Percentiles rank a stretch among this genome's conserved stretches.
phyloP scores from a whole-genome alignment of 2,113 vertebrate species.

The Sinocyclocheilus rhinocerous region DNA sequence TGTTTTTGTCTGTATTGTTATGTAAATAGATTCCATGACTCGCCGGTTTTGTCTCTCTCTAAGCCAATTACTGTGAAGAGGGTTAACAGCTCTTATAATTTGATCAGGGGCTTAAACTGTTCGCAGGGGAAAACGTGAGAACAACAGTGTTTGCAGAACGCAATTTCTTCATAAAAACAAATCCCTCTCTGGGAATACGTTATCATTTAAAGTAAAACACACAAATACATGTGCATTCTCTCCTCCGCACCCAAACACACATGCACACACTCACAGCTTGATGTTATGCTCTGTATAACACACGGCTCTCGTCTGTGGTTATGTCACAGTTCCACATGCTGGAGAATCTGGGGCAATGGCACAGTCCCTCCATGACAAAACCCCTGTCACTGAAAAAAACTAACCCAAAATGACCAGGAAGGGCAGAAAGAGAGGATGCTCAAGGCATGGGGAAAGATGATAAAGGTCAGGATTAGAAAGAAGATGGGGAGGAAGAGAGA shows the following conservation, averaged over 20 bases:
- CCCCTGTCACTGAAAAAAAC: slow-evolving; percentile 16
- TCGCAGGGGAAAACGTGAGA: background rate
- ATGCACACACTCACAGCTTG: background rate
- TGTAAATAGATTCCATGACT: slow-evolving; percentile 73
- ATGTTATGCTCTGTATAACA: background rate
- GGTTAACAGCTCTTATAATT: slow-evolving; percentile 71
- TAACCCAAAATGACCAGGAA: slow-evolving; percentile 25
- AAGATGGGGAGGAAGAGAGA: slow-evolving; percentile 1
- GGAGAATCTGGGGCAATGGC: slow-evolving; percentile 70
- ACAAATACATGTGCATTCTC: background rate
- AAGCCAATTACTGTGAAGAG: slow-evolving; percentile 71
- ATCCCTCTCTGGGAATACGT: background rate
- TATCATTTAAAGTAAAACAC: background rate
- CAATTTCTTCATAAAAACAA: background rate
- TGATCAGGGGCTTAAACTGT: slow-evolving; percentile 21
- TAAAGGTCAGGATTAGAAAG: background rate
- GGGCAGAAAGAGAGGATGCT: slow-evolving; percentile 13
- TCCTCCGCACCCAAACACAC: background rate
- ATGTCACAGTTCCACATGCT: slow-evolving; percentile 70
- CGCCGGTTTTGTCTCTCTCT: slow-evolving; percentile 62
- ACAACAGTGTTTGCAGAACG: background rate
- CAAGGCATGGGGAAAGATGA: background rate
- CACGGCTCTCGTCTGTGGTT: slow-evolving; percentile 57
- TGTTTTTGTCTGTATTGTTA: slow-evolving; percentile 58
- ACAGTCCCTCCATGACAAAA: slow-evolving; percentile 54